Evolutionary conservation across 2,113 vertebrate species (phyloP).

Genomic region (Athene noctua): DNA sequence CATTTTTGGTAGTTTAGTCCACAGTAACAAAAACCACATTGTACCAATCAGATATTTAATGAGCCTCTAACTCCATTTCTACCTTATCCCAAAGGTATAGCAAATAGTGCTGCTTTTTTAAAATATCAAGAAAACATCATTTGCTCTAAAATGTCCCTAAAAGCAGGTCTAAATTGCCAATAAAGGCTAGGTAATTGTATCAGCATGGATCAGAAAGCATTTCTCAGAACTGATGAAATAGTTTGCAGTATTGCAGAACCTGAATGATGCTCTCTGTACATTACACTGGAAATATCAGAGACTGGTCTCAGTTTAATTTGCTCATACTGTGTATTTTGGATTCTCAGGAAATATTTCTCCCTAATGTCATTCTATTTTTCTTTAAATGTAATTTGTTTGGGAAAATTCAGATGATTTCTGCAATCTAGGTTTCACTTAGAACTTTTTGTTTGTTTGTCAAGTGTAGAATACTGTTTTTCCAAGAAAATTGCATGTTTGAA

Average conservation of each 20-base stretch:
- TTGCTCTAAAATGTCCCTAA: slow-evolving; percentile 87
- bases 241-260: slow-evolving; percentile 73
- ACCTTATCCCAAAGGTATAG: slow-evolving; percentile 83
- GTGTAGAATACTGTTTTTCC: neutral
- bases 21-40: slow-evolving; percentile 68
- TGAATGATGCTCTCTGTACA: slow-evolving; percentile 48
- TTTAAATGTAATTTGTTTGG: slow-evolving; percentile 69
- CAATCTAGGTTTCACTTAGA: slow-evolving; percentile 35
- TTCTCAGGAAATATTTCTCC: slow-evolving; percentile 61
- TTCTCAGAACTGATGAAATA: slow-evolving; percentile 80
- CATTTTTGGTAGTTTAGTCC: slow-evolving; percentile 60
- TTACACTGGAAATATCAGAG: slow-evolving; percentile 62
- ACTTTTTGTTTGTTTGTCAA: slow-evolving; percentile 13
- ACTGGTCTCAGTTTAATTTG: slow-evolving; percentile 63
- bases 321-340: slow-evolving; percentile 66
- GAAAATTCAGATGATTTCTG: slow-evolving; percentile 42
- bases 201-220: slow-evolving; percentile 87
- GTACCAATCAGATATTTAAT: slow-evolving; percentile 80
- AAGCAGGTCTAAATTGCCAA: slow-evolving; percentile 87
- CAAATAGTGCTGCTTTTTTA: slow-evolving; percentile 78
- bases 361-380: slow-evolving; percentile 56
- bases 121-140: slow-evolving; percentile 86
- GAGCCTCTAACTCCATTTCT: slow-evolving; percentile 82
- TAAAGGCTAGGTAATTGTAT: slow-evolving; percentile 85
- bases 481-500: neutral